Evolutionary conservation across 2,888 invertebrate genomes (phyloP), one percentile per base, ranked within the genome.

Genomic region (Apeira syringaria): DNA sequence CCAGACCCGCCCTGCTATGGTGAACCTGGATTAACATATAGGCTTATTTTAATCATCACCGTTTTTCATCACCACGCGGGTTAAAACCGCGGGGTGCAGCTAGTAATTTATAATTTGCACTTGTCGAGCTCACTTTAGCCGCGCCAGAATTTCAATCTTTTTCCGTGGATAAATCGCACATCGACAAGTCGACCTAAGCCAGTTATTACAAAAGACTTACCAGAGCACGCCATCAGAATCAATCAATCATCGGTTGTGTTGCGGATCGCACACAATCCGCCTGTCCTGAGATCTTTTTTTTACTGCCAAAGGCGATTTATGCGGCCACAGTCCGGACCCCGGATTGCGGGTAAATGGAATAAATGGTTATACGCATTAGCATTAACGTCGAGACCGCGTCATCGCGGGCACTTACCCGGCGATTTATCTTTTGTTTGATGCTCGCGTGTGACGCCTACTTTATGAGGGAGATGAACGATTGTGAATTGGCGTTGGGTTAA

Each of bases 191-290:
- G 10, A 8, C 10, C 5, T 17, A 28, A 46, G 17, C 22, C 39
- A 26, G 9, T 27, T 20, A 47, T 47, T 37, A 41, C 29, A 47
- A 41, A 32, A 37, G 32, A 47, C 32, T 47, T 41, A 32, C 40
- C 3, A 20, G 24, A 32, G n/a, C 31, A 24, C 31, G 32, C 22
- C 17, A 48, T 48, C 36, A 48, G 36, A 38, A 48, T 39, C 47
- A 36, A 42, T 48, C 43, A 43, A 43, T 43, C 47, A 42, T 36
- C 29, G 36, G 12, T 8, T 28, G 28, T 29, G 33, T 22, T 17
- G 41, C 22, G 37, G 40, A 42, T 47, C 47, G 37, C 41, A 41
- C 40, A 37, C 41, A 33, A 29, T 22, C 41, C 40, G 25, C 11
- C 9, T 18, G 6, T 35, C 34, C 18, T 2, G 13, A 11, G 33